Evolutionary conservation across 2,113 vertebrate genomes (phyloP).

Genomic region (Oriolus oriolus): DNA sequence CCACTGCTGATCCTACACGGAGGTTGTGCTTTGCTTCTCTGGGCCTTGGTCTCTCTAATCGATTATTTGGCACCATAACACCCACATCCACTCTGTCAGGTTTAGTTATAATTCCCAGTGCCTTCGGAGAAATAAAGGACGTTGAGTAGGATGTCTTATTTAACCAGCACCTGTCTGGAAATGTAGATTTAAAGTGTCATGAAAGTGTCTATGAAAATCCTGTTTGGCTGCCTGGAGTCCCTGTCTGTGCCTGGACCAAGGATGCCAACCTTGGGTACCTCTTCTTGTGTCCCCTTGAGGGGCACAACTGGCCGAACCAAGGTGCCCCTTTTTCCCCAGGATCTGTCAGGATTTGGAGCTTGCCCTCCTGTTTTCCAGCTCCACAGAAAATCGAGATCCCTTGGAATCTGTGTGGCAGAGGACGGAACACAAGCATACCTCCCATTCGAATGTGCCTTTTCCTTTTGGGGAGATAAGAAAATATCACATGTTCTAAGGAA

Average conservation of each 20-base stretch:
- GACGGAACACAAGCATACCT: not conserved
- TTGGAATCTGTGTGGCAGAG: not conserved
- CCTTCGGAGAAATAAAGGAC: not conserved
- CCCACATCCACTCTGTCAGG: not conserved
- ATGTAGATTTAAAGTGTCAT: fast-evolving
- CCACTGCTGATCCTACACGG: not conserved
- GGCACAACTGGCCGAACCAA: not conserved
- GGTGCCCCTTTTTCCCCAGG: not conserved
- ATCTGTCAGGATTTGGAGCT: not conserved
- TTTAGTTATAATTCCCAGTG: not conserved
- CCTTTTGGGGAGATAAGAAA: slow-evolving; percentile 16
- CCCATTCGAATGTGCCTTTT: not conserved
- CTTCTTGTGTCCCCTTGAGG: no score
- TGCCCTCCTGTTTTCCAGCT: not conserved
- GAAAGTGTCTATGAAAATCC: not conserved
- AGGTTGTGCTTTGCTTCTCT: not conserved
- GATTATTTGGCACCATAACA: not conserved
- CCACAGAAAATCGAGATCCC: fast-evolving
- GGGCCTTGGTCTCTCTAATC: not conserved
- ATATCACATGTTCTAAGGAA: not conserved
- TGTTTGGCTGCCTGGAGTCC: fast-evolving
- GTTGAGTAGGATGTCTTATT: not conserved
- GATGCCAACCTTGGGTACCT: fast-evolving
- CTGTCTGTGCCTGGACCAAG: fast-evolving
- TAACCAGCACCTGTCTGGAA: not conserved